Evolutionary conservation across 2,797 vertebrate species (phyloP), one percentile per base, ranked within the genome.

Genomic region (Kryptolebias ocellatus): DNA sequence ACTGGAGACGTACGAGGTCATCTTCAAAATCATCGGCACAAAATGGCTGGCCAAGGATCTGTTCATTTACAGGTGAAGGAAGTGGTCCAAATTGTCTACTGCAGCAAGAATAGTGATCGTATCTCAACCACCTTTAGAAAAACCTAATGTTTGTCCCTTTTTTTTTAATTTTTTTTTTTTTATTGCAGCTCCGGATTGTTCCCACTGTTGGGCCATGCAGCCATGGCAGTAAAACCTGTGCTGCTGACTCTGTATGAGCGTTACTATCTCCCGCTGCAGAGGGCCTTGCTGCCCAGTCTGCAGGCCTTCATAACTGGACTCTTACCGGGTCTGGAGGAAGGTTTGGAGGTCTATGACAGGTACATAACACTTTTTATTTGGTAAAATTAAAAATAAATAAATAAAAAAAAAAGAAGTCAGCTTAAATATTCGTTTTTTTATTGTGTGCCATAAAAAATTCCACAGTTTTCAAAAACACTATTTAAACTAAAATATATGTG

Each of bases 21-120:
- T 99, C 90, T 99, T 99, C 67, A 99, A 99, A 92, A 99, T 99
- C 55, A 97, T 99, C 16, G 98, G 96, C 16, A 96, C 95, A 77
- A 98, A 96, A 96, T 98, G 97, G 95, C 94, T 99, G 61, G 95
- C 98, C 83, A 98, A 95, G 85, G 98, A 99, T 87, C 92, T 99
- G 70, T 98, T 99, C 83, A 91, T 99, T 18, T 99, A 99, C 95
- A 99, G 98, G 98, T 98, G 76, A 67, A 34, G 14, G 56, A 67
- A 39, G 18, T 20, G 27, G 9, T 24, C 4, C 20, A 4, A 14
- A 17, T 31, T 0, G 55, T 18, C 51, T 12, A 15, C 17, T 57
- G 34, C 52, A 74, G 69, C 27, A 47, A 56, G 10, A 65, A 24
- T 53, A 18, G 12, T 16, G 15, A 1, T 1, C 4, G 58, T 29